Percentiles rank a stretch among this genome's conserved stretches.
Conservation (phyloP, 1,140 invertebrate species). For the Conus ventricosus region DNA sequence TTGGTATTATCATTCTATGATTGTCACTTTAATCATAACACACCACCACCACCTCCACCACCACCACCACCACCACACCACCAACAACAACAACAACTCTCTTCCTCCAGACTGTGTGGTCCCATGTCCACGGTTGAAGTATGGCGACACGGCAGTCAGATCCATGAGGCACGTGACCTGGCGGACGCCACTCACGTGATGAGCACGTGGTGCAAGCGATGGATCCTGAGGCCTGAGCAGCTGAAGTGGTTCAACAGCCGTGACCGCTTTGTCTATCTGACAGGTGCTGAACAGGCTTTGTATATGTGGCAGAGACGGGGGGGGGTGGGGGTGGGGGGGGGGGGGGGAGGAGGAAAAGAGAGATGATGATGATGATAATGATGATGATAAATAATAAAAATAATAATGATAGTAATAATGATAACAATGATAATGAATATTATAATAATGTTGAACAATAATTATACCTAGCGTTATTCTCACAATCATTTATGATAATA, state of each 20-base stretch:
- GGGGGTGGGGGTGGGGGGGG: too few species aligned
- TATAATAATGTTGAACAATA: too few species aligned
- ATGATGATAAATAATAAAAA: too few species aligned
- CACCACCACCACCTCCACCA: too few species aligned
- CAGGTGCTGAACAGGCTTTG: background rate
- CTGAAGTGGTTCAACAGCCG: background rate
- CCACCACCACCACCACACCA: too few species aligned
- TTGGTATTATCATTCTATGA: too few species aligned
- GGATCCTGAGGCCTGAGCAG: background rate
- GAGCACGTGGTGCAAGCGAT: background rate
- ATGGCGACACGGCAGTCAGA: background rate
- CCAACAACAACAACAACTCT: too few species aligned
- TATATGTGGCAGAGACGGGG: background rate
- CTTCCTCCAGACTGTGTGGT: background rate
- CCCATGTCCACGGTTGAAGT: conserved; percentile 1
- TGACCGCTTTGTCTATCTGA: background rate
- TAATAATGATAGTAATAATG: too few species aligned
- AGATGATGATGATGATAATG: background rate
- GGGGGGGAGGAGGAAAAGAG: background rate
- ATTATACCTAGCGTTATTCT: too few species aligned
- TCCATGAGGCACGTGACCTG: background rate
- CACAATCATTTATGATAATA: too few species aligned
- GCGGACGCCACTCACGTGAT: background rate
- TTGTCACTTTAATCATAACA: too few species aligned
- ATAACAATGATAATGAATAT: too few species aligned